These are phyloP conservation scores for Eutolmus rufibarbis DNA, from an alignment of 2,888 invertebrate species.

Conservation along the genomic window DNA sequence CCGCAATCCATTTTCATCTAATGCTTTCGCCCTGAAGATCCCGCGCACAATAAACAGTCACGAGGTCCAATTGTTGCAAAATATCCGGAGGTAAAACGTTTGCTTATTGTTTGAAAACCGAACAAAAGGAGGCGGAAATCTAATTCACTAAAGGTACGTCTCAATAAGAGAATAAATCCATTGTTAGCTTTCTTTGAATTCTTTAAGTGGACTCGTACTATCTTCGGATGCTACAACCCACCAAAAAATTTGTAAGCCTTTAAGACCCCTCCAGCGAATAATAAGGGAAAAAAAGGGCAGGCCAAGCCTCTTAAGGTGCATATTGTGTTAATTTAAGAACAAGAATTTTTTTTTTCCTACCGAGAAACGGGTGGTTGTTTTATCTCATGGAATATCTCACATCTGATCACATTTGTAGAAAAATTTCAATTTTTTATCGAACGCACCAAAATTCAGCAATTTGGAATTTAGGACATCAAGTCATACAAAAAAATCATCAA, in stretches of 20 bases:
- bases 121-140: constrained; percentile 28
- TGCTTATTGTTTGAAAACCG: background rate
- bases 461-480: too few relatives aligned
- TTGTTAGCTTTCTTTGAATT: background rate
- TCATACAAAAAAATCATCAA: too few relatives aligned
- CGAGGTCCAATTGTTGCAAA: constrained; percentile 4
- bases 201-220: background rate
- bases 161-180: background rate
- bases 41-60: background rate
- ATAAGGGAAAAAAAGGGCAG: background rate
- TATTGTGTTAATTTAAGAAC: background rate
- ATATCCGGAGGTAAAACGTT: constrained; percentile 1
- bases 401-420: too few relatives aligned
- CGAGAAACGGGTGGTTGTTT: background rate
- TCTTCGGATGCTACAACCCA: background rate
- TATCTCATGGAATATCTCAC: background rate
- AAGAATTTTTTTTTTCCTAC: background rate
- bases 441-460: too few relatives aligned
- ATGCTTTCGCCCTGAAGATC: background rate
- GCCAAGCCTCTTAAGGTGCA: background rate
- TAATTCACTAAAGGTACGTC: constrained; percentile 13
- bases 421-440: too few relatives aligned
- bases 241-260: background rate
- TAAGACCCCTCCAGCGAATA: background rate
- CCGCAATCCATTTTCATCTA: background rate